Percentiles rank a stretch among this genome's conserved stretches.
phyloP scores from a whole-genome alignment of 2,113 vertebrate species.

The Bombycilla garrulus region DNA sequence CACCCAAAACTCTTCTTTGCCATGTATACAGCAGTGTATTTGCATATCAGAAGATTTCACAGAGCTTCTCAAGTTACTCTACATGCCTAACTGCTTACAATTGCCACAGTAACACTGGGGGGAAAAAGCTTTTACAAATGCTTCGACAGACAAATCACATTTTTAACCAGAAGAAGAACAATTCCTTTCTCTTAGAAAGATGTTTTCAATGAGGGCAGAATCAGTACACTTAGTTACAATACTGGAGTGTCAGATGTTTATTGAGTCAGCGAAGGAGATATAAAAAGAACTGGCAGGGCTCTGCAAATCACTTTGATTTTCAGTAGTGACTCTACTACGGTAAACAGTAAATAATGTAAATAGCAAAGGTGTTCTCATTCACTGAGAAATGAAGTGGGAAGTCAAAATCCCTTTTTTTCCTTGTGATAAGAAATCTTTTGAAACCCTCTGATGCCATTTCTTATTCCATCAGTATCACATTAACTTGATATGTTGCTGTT shows the following conservation, averaged over 20 bases:
- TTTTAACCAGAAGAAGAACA: slow-evolving; percentile 44
- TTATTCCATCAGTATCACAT: slow-evolving; percentile 65
- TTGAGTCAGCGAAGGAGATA: slow-evolving; percentile 49
- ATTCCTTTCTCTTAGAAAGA: slow-evolving; percentile 43
- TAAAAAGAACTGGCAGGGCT: slow-evolving; percentile 59
- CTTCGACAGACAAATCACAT: slow-evolving; percentile 10
- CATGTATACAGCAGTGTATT: slow-evolving; percentile 15
- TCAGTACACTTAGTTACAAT: slow-evolving; percentile 50
- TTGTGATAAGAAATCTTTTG: slow-evolving; percentile 48
- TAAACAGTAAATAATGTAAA: slow-evolving; percentile 70
- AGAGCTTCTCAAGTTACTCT: slow-evolving; percentile 23
- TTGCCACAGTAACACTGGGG: neutral
- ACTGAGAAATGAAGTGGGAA: slow-evolving; percentile 62
- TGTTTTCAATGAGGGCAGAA: slow-evolving; percentile 43
- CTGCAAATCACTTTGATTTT: slow-evolving; percentile 71
- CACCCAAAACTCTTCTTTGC: neutral
- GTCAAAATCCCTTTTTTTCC: slow-evolving; percentile 39
- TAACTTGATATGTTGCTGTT: slow-evolving; percentile 66
- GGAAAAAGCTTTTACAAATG: slow-evolving; percentile 15
- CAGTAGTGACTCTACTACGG: slow-evolving; percentile 52
- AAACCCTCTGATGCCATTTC: slow-evolving; percentile 59
- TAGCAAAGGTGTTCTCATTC: slow-evolving; percentile 60
- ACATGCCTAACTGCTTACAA: slow-evolving; percentile 12
- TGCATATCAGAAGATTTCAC: slow-evolving; percentile 59
- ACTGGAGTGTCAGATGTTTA: slow-evolving; percentile 54